A percentile compares a stretch with the other conserved stretches of the same genome.
Evolutionary conservation across 1,140 invertebrate species (phyloP).

Genomic region (Grapholita molesta): DNA sequence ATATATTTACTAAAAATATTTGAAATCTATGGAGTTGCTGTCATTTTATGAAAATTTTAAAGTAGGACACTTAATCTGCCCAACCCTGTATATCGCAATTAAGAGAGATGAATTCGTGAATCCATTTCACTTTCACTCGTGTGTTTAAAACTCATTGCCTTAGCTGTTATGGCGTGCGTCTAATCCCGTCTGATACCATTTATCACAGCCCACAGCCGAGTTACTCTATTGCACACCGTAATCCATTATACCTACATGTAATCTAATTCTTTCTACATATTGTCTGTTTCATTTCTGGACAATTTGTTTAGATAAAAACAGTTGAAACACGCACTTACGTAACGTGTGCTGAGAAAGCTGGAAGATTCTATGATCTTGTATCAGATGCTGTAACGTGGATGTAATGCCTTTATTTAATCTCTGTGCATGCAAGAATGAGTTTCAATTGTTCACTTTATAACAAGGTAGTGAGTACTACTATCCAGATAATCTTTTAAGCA

Average conservation of each 20-base stretch:
- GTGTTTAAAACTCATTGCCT: not conserved
- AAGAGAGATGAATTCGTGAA: not conserved
- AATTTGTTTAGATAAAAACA: not conserved
- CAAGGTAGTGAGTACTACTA: too few species aligned
- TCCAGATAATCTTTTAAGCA: too few species aligned
- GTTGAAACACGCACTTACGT: not conserved
- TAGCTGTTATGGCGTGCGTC: not conserved
- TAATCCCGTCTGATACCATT: not conserved
- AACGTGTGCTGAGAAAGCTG: not conserved
- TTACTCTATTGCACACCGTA: not conserved
- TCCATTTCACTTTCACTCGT: constrained; percentile 23
- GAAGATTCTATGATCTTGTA: not conserved
- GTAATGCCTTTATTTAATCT: not conserved
- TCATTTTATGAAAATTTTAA: too few species aligned
- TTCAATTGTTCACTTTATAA: too few species aligned
- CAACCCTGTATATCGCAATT: too few species aligned
- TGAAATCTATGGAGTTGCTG: too few species aligned
- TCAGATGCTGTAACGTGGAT: not conserved
- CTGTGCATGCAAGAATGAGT: not conserved
- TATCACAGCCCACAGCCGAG: not conserved
- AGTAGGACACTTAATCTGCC: too few species aligned
- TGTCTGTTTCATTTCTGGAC: not conserved
- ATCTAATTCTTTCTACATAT: not conserved
- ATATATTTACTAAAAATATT: too few species aligned
- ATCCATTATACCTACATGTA: not conserved